These are phyloP conservation scores for Sylvicapra grimmia DNA, from an alignment of 2,113 vertebrate species.

Conservation along the genomic window DNA sequence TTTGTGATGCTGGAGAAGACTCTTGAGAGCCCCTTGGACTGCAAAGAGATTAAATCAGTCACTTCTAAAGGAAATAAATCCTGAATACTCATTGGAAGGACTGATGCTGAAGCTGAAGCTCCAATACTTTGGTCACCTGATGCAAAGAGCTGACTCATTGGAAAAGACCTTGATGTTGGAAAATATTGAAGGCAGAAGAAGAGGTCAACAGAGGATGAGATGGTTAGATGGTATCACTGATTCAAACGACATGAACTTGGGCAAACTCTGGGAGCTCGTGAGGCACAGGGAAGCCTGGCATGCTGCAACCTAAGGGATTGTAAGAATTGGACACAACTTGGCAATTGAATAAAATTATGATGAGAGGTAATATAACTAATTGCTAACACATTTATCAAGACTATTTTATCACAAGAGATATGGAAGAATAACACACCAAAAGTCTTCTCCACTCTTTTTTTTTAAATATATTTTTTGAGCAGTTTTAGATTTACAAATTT, in stretches of 20 bases:
- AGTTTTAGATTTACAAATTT: neutral
- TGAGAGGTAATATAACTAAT: neutral
- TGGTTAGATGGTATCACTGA: neutral
- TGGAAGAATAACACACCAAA: neutral
- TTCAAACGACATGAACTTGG: neutral
- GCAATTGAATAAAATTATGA: neutral
- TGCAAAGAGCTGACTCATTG: neutral
- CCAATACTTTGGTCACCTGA: neutral
- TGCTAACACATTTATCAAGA: neutral
- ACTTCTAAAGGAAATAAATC: neutral
- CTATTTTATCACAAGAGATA: neutral
- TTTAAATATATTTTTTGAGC: neutral
- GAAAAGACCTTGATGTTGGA: neutral
- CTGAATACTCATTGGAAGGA: neutral
- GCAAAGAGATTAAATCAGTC: neutral
- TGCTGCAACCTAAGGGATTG: neutral
- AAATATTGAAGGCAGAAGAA: neutral
- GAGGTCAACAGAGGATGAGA: neutral
- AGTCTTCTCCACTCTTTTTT: neutral
- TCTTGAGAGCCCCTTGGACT: neutral
- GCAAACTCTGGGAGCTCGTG: neutral
- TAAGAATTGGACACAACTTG: neutral
- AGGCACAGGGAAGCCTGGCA: neutral
- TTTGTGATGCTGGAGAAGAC: neutral
- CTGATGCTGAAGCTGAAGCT: neutral